A percentile compares a stretch with the other conserved stretches of the same genome.
phyloP scores from a whole-genome alignment of 1,140 invertebrate species.

The Limonius californicus region DNA sequence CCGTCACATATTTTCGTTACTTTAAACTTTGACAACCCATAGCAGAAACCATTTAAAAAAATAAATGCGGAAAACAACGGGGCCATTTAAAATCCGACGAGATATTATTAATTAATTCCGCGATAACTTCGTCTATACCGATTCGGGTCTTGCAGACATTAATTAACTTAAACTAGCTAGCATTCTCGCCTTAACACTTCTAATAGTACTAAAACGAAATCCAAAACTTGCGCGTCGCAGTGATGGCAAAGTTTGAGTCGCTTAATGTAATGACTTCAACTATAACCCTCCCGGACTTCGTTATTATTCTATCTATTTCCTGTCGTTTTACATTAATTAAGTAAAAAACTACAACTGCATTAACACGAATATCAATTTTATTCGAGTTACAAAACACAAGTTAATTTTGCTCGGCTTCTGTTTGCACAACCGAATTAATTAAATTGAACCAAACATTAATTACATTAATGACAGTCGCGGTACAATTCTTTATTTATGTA shows the following conservation, averaged over 20 bases:
- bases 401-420: no score
- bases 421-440: no score
- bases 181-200: conserved; percentile 6
- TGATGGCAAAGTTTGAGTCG: conserved; percentile 3
- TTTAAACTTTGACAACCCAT: no score
- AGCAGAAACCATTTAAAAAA: no score
- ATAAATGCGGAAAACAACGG: no score
- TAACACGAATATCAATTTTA: background rate
- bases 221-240: background rate
- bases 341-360: background rate
- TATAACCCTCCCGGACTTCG: background rate
- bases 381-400: no score
- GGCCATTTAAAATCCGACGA: no score
- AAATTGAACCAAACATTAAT: no score
- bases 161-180: conserved; percentile 11
- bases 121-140: background rate
- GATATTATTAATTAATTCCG: no score
- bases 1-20: no score
- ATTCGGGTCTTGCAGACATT: background rate
- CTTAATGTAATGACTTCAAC: conserved; percentile 8
- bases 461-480: no score
- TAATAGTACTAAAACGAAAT: conserved; percentile 1
- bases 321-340: background rate
- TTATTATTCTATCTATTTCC: conserved; percentile 10
- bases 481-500: no score